Base-by-base conservation (phyloP, 2,888 invertebrate species). In the Deladenus siricidicola region DNA sequence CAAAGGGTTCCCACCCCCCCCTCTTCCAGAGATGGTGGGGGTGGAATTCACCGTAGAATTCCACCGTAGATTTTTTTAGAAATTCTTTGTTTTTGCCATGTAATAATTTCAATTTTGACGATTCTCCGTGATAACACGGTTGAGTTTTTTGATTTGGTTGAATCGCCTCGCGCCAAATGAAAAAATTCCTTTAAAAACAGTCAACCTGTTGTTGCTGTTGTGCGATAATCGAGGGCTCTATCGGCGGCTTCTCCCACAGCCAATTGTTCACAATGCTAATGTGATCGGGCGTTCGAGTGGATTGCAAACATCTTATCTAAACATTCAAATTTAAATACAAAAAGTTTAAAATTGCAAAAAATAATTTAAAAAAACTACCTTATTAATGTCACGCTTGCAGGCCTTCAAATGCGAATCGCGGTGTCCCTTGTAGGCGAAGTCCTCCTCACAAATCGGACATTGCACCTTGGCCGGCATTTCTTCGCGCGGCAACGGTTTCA, bases 181-280 rank as follows among this genome's bases (percentile, higher is more conserved):
- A 14, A 42, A 17, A 42, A 42, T 42, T 42, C n/a, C 14, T 42
- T 42, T 42, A 14, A 42, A 42, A 42, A 42, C 42, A n/a, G 42
- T n/a, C 50, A 21, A 50, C 26, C n/a, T 49, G 44, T 17, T 63
- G 60, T 43, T 74, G 72, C 21, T 67, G 75, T 54, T 75, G 75
- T 10, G 64, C 64, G 17, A 73, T 60, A 44, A 76, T 76, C 29
- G 64, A 68, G 6, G 75, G 74, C 45, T 76, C 76, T n/a, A 71
- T 43, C 29, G 71, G 69, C 21, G 77, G 75, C 53, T 70, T 68
- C 24, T 70, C 70, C 77, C 77, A 77, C n/a, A 77, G 61, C 76
- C 77, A 77, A 6, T 68, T 61, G 60, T 76, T 78, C 19, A 77
- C 49, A 19, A 58, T 59, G 21, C 66, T 60, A 42, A 63, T 55